Base-by-base conservation (phyloP, 2,888 invertebrate species). In the Rotaria sp. region DNA sequence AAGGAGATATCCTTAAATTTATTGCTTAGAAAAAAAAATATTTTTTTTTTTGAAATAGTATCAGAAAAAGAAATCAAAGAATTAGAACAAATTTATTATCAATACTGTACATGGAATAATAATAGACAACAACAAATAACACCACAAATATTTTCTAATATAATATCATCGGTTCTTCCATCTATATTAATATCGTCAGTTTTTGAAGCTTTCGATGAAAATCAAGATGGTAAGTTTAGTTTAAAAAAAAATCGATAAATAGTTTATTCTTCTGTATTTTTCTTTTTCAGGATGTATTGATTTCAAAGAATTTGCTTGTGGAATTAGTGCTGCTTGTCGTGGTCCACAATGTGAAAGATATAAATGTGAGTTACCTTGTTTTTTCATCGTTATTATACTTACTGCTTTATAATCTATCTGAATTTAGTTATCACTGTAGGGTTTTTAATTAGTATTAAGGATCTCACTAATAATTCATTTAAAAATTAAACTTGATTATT, bases 231-330 rank as follows among this genome's bases (percentile, higher is more conserved):
- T 13, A 95, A 45, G 21, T 11, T 45, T 7, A 21, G 8, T 52
- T 52, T 21, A 52, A 52, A 2, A 21, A 52, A 52, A 2, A 21
- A 52, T 52, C 4, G 24, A 52, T 8, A 0, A 52, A 24, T 24
- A 24, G 5, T 52, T 21, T 3, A 52, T 24, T 41, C 41, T 41
- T 41, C 24, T 24, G 24, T 52, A 5, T 45, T 18, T 45, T 45
- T 45, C 21, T 41, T 8, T 38, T 80, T n/a, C n/a, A 80, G 80
- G n/a, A 45, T 26, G 96, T 89, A 94, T 96, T 86, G 96, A 96
- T 92, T 96, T 96, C 90, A 96, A 96, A 91, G 96, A 96, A 92
- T 93, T 96, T 89, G 96, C 96, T 88, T 96, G 96, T 91, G 96
- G 96, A 0, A 94, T 96, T 50, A 96, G 96, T 87, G 96, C 96